Conservation (phyloP, 2,888 invertebrate species). For the Ischnus inquisitorius region DNA sequence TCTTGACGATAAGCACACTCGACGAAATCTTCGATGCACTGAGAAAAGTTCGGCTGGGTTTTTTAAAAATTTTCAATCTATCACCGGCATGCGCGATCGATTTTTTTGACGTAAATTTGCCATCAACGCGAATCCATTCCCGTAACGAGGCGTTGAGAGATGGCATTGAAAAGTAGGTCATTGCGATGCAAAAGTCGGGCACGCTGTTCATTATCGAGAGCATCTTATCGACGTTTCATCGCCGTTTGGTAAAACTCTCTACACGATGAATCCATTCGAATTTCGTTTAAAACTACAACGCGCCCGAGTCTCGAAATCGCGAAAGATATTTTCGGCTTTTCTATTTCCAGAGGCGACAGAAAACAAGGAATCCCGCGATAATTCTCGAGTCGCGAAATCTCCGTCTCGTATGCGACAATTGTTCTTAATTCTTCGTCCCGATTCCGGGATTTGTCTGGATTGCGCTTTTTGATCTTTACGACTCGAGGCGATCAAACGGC, state of each 20-base stretch:
- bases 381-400: not conserved
- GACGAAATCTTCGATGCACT: no score
- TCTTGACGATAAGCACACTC: not conserved
- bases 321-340: conserved; percentile 21
- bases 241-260: not conserved
- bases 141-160: conserved; percentile 8
- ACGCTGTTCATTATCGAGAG: conserved; percentile 34
- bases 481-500: not conserved
- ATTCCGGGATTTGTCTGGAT: not conserved
- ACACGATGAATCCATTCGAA: conserved; percentile 13
- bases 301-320: not conserved
- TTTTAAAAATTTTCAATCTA: no score
- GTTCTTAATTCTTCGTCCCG: conserved; percentile 6
- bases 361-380: conserved; percentile 24
- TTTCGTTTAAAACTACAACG: conserved; percentile 6
- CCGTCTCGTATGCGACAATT: not conserved
- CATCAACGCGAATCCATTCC: no score
- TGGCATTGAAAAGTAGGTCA: conserved; percentile 45
- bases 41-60: no score
- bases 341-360: conserved; percentile 17
- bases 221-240: conserved; percentile 41
- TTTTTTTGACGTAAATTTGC: not conserved
- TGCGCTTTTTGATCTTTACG: not conserved
- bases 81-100: not conserved
- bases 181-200: conserved; percentile 25